Conservation (phyloP, 2,113 vertebrate genomes). For the Clarias gariepinus region DNA sequence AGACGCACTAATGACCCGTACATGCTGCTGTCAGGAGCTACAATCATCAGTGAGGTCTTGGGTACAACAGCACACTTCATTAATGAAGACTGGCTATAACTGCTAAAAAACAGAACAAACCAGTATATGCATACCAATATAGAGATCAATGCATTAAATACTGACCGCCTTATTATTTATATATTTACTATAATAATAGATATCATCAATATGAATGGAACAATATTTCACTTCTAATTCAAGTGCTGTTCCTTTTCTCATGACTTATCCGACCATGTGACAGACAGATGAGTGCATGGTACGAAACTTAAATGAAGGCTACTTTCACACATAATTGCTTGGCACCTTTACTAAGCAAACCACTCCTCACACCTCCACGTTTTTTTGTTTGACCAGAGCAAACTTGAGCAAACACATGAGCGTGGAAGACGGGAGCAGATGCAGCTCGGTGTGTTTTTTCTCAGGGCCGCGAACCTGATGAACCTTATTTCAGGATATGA, state of each 20-base stretch:
- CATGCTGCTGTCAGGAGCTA: no score
- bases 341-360: not conserved
- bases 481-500: not conserved
- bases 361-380: not conserved
- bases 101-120: no score
- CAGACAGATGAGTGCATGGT: not conserved
- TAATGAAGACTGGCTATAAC: no score
- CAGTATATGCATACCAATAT: no score
- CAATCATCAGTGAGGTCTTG: no score
- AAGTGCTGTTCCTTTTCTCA: slow-evolving; percentile 20
- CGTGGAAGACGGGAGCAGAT: not conserved
- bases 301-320: not conserved
- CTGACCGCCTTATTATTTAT: no score
- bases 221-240: not conserved
- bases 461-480: not conserved
- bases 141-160: no score
- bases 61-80: no score
- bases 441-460: not conserved
- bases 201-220: not conserved
- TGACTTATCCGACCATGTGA: not conserved
- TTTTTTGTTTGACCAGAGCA: not conserved
- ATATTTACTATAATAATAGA: no score
- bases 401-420: not conserved
- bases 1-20: no score
- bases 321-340: not conserved